Conservation (phyloP, 1,140 invertebrate species). For the Drosophila nannoptera region DNA sequence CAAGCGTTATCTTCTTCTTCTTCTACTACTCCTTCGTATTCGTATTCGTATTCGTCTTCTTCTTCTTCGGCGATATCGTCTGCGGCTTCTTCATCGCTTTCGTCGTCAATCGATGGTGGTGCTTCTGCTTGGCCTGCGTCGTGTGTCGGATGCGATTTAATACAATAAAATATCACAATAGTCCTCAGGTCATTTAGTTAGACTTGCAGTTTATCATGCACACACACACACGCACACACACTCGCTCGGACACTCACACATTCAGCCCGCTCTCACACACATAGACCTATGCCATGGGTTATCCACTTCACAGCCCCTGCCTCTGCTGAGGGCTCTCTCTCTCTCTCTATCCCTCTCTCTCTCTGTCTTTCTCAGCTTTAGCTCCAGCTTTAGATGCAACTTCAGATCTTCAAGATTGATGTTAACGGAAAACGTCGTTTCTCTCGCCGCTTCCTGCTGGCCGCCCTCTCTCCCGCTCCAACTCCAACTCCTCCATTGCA, state of each 20-base stretch:
- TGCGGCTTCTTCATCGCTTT: slow-evolving; percentile 21
- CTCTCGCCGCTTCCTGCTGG: slow-evolving; percentile 22
- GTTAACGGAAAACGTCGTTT: slow-evolving; percentile 78
- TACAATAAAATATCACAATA: slow-evolving; percentile 79
- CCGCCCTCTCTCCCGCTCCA: background rate
- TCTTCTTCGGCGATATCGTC: background rate
- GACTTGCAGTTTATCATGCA: slow-evolving; percentile 76
- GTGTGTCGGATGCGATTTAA: slow-evolving; percentile 77
- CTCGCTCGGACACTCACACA: slow-evolving; percentile 11
- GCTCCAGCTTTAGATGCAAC: background rate
- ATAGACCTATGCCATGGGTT: slow-evolving; percentile 1
- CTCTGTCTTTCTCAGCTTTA: too few relatives aligned
- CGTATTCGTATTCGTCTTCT: slow-evolving; percentile 6
- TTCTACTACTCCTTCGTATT: slow-evolving; percentile 15
- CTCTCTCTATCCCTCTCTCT: slow-evolving; percentile 5
- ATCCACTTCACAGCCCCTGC: slow-evolving; percentile 5
- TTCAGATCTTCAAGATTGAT: slow-evolving; percentile 74
- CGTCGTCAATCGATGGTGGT: background rate
- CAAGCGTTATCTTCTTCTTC: slow-evolving; percentile 42
- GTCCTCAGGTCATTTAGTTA: slow-evolving; percentile 78
- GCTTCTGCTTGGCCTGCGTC: slow-evolving; percentile 3
- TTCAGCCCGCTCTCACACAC: slow-evolving; percentile 3
- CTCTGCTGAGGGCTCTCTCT: slow-evolving; percentile 9
- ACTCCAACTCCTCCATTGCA: background rate
- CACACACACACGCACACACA: slow-evolving; percentile 37